Base-by-base conservation (phyloP, 30 jellyfish, hydroid and myxozoan species). In the Phacellophora camtschatica region DNA sequence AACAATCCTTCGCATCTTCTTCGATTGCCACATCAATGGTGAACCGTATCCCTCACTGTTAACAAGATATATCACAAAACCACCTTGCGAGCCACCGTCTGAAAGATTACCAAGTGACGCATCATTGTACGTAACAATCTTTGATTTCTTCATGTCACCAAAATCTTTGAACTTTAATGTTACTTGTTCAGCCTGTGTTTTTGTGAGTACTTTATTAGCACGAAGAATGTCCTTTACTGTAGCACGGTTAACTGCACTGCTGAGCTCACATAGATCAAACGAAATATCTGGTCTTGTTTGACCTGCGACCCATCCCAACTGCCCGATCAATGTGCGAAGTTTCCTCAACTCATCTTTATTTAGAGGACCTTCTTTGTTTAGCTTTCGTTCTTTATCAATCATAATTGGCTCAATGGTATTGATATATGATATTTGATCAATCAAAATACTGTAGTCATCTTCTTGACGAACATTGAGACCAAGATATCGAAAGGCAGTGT, bases 251-350 rank as follows among this genome's bases (percentile, higher is more conserved):
- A 61, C 53, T 8, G 25, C 11, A 22, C 66, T 35, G 48, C 88
- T 55, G 20, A 43, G 57, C 1, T 43, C 57, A 5, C 57, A 43
- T 4, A 66, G 30, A 42, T 81, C 81, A 53, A 34, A 67, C 31
- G 87, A 36, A 5, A 66, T 3, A 51, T 82, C 80, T 29, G 94
- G 87, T 50, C 94, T 67, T 23, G 88, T 46, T 24, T 54, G 71
- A 8, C 46, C 29, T 18, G 67, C 48, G 30, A 50, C 74, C 90
- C 75, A 79, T 36, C 58, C 29, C 6, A 57, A 25, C 37, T 61
- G 67, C 10, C 90, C 85, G 27, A 74, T 61, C 31, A 74, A 31
- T 29, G 87, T n/a, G 15, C 82, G 28, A 16, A 49, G 54, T 33
- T 35, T 25, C 2, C 19, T 20, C 4, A 0, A 22, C 48, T 34